Evolutionary conservation across 2,113 vertebrate genomes (phyloP).

Genomic region (Vulpes lagopus): DNA sequence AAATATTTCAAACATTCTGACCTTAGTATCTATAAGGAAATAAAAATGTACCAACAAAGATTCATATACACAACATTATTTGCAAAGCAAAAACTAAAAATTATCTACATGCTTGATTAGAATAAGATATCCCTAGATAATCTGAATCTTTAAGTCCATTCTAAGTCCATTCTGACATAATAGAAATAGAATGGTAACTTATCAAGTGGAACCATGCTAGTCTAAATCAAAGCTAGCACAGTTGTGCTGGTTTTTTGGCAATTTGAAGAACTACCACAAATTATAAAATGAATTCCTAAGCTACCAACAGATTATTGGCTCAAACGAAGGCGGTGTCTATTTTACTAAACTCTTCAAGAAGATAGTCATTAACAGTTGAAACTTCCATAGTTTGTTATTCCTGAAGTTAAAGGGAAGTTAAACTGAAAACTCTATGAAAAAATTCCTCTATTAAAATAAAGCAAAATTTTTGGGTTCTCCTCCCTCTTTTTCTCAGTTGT

Average conservation of each 20-base stretch:
- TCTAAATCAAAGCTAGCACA: neutral
- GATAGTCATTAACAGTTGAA: constrained; percentile 21
- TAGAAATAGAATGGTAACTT: neutral
- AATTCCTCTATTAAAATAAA: neutral
- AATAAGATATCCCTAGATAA: neutral
- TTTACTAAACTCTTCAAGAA: constrained; percentile 11
- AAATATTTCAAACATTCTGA: constrained; percentile 16
- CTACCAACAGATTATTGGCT: neutral
- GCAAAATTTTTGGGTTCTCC: neutral
- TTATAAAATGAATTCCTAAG: neutral
- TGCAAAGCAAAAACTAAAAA: constrained; percentile 43
- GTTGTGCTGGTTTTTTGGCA: neutral
- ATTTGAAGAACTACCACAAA: neutral
- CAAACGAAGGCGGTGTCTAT: constrained; percentile 5
- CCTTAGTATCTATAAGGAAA: neutral
- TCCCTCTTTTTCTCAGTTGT: constrained; percentile 48
- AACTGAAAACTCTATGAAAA: constrained; percentile 30
- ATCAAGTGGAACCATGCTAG: neutral
- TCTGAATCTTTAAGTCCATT: neutral
- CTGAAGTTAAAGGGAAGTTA: constrained; percentile 32
- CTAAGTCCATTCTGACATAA: neutral
- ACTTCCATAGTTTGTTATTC: neutral
- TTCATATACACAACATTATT: neutral
- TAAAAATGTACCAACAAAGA: neutral
- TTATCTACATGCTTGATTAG: neutral